A percentile compares a stretch with the other conserved stretches of the same genome.
phyloP scores from a whole-genome alignment of 2,888 invertebrate species.

The Pterostichus madidus region DNA sequence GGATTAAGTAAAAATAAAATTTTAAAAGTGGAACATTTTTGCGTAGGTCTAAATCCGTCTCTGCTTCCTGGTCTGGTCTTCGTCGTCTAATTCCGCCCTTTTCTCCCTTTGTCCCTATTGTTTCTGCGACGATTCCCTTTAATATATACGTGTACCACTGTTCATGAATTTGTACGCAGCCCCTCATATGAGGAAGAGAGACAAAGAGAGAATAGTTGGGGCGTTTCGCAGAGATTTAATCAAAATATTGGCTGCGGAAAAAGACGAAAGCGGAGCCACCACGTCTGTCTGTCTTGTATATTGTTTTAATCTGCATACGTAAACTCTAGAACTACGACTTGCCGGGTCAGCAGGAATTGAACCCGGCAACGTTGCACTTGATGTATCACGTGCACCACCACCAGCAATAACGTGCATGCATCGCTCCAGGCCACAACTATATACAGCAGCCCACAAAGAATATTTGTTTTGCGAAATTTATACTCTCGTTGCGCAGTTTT shows the following conservation, averaged over 20 bases:
- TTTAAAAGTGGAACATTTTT: not conserved
- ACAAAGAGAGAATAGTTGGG: not conserved
- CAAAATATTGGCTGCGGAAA: slow-evolving; percentile 60
- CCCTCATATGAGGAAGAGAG: not conserved
- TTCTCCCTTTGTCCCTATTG: slow-evolving; percentile 13
- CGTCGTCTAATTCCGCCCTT: not conserved
- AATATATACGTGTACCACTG: slow-evolving; percentile 22
- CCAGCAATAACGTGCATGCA: slow-evolving; percentile 30
- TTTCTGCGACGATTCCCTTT: slow-evolving; percentile 12
- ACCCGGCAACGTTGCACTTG: slow-evolving; percentile 9
- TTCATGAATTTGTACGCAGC: slow-evolving; percentile 29
- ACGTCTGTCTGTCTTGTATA: slow-evolving; percentile 55
- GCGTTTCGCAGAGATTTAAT: slow-evolving; percentile 44
- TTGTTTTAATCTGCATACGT: slow-evolving; percentile 61
- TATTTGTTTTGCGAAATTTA: not conserved
- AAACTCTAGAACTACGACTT: not conserved
- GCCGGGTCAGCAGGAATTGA: slow-evolving; percentile 13
- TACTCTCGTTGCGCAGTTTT: not conserved
- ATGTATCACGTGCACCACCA: slow-evolving; percentile 4
- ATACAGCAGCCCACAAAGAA: not conserved
- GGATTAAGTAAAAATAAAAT: no score
- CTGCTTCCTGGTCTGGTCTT: not conserved
- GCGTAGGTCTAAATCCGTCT: not conserved
- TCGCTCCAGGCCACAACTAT: slow-evolving; percentile 3
- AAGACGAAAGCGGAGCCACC: not conserved